A percentile compares a stretch with the other conserved stretches of the same genome.
phyloP scores from a whole-genome alignment of 2,113 vertebrate genomes.

The Erythrolamprus reginae region DNA sequence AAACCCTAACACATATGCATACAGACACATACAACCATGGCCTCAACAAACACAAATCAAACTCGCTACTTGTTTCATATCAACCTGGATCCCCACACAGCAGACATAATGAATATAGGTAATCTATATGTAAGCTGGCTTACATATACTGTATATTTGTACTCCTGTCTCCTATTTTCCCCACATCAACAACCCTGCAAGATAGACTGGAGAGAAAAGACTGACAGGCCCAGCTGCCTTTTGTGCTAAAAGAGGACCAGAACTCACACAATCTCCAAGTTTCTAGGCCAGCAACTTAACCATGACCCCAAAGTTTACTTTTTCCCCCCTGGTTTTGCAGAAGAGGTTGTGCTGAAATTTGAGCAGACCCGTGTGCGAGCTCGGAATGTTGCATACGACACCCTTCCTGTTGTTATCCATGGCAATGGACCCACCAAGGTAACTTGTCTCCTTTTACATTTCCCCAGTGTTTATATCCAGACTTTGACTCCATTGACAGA shows the following conservation, averaged over 20 bases:
- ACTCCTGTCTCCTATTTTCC: neutral
- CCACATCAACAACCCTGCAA: neutral
- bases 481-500: neutral
- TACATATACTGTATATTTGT: too few species aligned
- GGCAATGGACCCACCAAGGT: slow-evolving; percentile 83
- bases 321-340: slow-evolving; percentile 45
- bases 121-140: too few species aligned
- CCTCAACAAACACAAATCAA: too few species aligned
- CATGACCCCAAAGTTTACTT: neutral
- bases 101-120: too few species aligned
- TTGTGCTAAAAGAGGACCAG: neutral
- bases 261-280: neutral
- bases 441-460: neutral
- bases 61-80: neutral
- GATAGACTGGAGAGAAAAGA: neutral
- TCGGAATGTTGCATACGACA: slow-evolving; percentile 77
- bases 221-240: neutral
- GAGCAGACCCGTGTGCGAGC: slow-evolving; percentile 71
- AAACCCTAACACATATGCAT: neutral
- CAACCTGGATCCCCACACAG: neutral
- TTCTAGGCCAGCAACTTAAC: neutral
- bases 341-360: slow-evolving; percentile 80
- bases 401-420: slow-evolving; percentile 75
- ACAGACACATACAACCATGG: too few species aligned
- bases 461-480: neutral